These are phyloP conservation scores for Agrochola lota DNA, from an alignment of 2,888 invertebrate species.

Conservation along the genomic window DNA sequence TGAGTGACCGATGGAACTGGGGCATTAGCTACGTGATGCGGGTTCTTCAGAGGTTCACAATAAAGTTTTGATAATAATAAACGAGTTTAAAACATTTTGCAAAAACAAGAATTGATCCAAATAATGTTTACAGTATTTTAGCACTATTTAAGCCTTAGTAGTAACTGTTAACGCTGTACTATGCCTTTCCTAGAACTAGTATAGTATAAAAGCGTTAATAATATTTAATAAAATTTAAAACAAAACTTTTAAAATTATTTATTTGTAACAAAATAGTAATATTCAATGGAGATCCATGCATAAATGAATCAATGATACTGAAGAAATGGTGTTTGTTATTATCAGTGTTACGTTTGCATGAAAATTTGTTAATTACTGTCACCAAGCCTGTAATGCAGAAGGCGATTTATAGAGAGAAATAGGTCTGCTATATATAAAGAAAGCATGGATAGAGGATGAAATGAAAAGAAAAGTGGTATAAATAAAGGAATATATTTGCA, in stretches of 20 bases:
- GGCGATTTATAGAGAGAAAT: constrained; percentile 84
- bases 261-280: constrained; percentile 78
- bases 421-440: constrained; percentile 87
- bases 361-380: constrained; percentile 85
- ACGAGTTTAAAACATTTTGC: constrained; percentile 66
- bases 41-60: constrained; percentile 61
- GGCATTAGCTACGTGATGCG: constrained; percentile 73
- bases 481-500: constrained; percentile 90
- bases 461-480: constrained; percentile 89
- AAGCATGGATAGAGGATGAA: constrained; percentile 89
- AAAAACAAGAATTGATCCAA: constrained; percentile 73
- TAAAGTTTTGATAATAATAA: constrained; percentile 38
- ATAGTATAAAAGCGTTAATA: constrained; percentile 85
- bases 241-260: constrained; percentile 75
- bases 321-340: constrained; percentile 90
- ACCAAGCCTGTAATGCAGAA: constrained; percentile 85
- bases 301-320: constrained; percentile 88
- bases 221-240: constrained; percentile 81
- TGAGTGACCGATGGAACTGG: constrained; percentile 70
- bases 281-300: constrained; percentile 89
- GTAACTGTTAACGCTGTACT: constrained; percentile 84
- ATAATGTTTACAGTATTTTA: constrained; percentile 74
- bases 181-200: constrained; percentile 87
- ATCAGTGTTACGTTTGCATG: constrained; percentile 81
- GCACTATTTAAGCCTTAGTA: constrained; percentile 86